These are phyloP conservation scores for Potamilus streckersoni DNA, from an alignment of 1,140 invertebrate species.

Conservation along the genomic window DNA sequence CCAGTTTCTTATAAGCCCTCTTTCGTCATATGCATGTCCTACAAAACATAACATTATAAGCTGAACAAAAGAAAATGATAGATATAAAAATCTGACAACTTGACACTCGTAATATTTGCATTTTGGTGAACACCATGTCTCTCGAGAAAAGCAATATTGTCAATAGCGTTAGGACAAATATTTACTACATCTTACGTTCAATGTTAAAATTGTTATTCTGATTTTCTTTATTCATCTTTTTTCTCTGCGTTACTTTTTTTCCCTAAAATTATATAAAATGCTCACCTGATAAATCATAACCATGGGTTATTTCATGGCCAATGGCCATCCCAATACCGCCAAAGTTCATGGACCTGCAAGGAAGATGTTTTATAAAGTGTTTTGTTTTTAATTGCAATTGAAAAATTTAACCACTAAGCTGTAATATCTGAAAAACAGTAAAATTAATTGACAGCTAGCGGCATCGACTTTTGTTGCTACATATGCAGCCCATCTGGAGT, in stretches of 20 bases:
- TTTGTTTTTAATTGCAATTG: too few species aligned
- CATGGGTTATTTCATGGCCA: slow-evolving; percentile 88
- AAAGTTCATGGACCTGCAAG: slow-evolving; percentile 73
- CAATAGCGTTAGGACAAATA: not conserved
- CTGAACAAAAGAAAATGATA: not conserved
- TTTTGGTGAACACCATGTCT: not conserved
- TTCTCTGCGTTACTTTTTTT: not conserved
- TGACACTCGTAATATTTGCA: not conserved
- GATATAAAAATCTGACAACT: not conserved
- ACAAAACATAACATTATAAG: not conserved
- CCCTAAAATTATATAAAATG: not conserved
- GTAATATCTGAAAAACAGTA: too few species aligned
- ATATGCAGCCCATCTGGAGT: too few species aligned
- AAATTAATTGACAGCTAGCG: too few species aligned
- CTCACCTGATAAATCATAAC: slow-evolving; percentile 79
- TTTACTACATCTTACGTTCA: not conserved
- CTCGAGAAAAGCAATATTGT: not conserved
- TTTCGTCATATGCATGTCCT: slow-evolving; percentile 25
- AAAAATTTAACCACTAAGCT: too few species aligned
- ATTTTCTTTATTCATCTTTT: not conserved
- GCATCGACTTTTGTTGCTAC: too few species aligned
- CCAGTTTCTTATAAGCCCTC: slow-evolving; percentile 49
- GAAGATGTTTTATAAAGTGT: not conserved
- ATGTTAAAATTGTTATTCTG: not conserved
- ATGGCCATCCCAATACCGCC: slow-evolving; percentile 84